Base-by-base conservation (phyloP, 2,888 invertebrate species). In the Drosophila mimetica region DNA sequence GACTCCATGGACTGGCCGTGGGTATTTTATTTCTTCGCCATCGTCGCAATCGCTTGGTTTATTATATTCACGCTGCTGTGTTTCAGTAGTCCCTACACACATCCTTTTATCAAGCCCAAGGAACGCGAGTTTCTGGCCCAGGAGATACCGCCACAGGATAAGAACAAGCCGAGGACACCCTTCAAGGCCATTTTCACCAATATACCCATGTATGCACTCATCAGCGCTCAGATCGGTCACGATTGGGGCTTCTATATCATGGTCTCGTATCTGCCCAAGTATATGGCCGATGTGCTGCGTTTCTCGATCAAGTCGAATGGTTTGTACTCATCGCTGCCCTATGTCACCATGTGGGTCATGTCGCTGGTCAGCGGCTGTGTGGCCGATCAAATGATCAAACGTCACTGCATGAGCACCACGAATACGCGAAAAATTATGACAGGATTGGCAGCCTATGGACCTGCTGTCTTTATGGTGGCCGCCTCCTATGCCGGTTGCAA, bases 1-100 rank as follows among this genome's bases (percentile, higher is more conserved):
- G 93, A 94, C 69, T 92, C 93, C 41, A 92, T 93, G 0, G 93
- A 94, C 16, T 96, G 96, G 96, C 92, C 94, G 6, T 93, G 94
- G 0, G 95, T 96, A 0, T 96, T 96, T 89, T 96, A 96, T 80
- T 91, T 95, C 0, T 96, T 96, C 86, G 96, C 96, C 1, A 91
- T 92, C 1, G 71, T 94, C 3, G 95, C 95, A 1, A 90, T 95
- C 0, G 50, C 95, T 0, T 96, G 96, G 96, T 95, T 94, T 76
- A 86, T 94, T 55, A 59, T 94, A 46, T 95, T 94, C 93, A 93
- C 60, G 7, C 1, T 18, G 4, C 85, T 94, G 6, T 94, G 94
- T 81, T 94, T 92, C 89, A 94, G 93, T 71, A 93, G 93, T 0
- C 83, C 87, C 0, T 93, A 93, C 28, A 93, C 93, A 0, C 96